These are phyloP conservation scores for Chironomus tentans DNA, from an alignment of 2,888 invertebrate species.

Conservation along the genomic window DNA sequence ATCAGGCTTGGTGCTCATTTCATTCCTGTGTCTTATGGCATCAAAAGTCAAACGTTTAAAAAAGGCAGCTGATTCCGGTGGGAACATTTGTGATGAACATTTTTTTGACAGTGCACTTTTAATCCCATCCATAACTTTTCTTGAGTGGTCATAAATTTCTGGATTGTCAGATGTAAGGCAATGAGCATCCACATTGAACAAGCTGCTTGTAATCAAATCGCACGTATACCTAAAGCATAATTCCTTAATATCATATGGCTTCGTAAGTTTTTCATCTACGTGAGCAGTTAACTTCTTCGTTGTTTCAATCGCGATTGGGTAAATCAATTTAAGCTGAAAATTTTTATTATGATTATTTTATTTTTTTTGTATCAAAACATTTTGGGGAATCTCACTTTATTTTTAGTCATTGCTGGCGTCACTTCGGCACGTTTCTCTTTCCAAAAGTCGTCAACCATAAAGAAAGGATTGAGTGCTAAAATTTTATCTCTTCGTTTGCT, in stretches of 20 bases:
- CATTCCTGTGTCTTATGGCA: slow-evolving; percentile 29
- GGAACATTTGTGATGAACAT: slow-evolving; percentile 29
- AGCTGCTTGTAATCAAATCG: slow-evolving; percentile 34
- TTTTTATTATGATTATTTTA: not conserved
- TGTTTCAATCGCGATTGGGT: slow-evolving; percentile 1
- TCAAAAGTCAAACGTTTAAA: slow-evolving; percentile 30
- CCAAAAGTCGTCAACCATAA: slow-evolving; percentile 33
- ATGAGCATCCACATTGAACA: slow-evolving; percentile 37
- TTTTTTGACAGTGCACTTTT: not conserved
- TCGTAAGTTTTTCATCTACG: slow-evolving; percentile 23
- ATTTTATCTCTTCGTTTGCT: slow-evolving; percentile 31
- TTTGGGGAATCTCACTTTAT: slow-evolving; percentile 22
- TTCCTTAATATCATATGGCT: not conserved
- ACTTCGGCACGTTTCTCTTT: slow-evolving; percentile 32
- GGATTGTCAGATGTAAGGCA: slow-evolving; percentile 32
- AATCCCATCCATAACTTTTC: not conserved
- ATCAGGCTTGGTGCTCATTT: slow-evolving; percentile 28
- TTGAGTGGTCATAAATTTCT: not conserved
- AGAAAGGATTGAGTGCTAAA: slow-evolving; percentile 34
- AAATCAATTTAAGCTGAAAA: slow-evolving; percentile 28
- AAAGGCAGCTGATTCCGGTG: slow-evolving; percentile 28
- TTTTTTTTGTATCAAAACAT: not conserved
- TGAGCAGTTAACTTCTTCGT: not conserved
- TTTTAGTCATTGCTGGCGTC: slow-evolving; percentile 31
- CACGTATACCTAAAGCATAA: slow-evolving; percentile 24